Conservation (phyloP, 35 echinoderm and acorn worm genomes). For the Eucidaris tribuloides region DNA sequence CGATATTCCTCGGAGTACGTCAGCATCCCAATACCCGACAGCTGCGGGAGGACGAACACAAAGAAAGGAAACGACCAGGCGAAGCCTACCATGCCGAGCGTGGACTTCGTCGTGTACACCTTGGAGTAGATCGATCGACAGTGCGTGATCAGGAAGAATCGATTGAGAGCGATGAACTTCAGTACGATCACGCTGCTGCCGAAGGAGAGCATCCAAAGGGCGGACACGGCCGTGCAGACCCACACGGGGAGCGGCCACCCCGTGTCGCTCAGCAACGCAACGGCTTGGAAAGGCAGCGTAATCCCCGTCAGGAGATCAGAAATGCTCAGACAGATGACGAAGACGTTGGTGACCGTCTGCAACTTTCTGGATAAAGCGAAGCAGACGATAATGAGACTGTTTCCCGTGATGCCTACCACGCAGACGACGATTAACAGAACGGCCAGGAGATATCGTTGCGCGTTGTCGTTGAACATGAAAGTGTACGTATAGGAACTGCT, state of each 20-base stretch:
- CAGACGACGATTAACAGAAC: constrained; percentile 35
- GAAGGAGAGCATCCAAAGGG: constrained; percentile 41
- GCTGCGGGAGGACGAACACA: constrained; percentile 48
- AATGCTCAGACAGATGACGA: constrained; percentile 72
- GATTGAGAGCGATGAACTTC: constrained; percentile 63
- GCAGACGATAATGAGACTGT: constrained; percentile 64
- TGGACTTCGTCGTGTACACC: constrained; percentile 34
- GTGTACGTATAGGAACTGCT: too few relatives aligned
- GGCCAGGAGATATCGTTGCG: constrained; percentile 20
- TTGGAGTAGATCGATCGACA: constrained; percentile 1
- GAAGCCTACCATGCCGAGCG: constrained; percentile 32
- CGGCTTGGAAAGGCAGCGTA: constrained; percentile 41
- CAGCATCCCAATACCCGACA: constrained; percentile 60
- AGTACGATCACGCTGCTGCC: constrained; percentile 72
- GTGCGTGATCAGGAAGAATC: constrained; percentile 61
- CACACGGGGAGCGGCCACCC: constrained; percentile 41
- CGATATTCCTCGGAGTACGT: constrained; percentile 70
- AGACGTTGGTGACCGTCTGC: constrained; percentile 63
- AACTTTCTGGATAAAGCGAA: constrained; percentile 50
- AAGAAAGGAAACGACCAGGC: constrained; percentile 72
- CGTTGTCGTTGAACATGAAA: constrained; percentile 21
- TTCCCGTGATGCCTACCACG: constrained; percentile 58
- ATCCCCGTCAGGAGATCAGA: constrained; percentile 59
- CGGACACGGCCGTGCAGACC: constrained; percentile 40
- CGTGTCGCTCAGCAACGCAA: constrained; percentile 46